Conservation (phyloP, 2,888 invertebrate species). For the Lithodes maja region DNA sequence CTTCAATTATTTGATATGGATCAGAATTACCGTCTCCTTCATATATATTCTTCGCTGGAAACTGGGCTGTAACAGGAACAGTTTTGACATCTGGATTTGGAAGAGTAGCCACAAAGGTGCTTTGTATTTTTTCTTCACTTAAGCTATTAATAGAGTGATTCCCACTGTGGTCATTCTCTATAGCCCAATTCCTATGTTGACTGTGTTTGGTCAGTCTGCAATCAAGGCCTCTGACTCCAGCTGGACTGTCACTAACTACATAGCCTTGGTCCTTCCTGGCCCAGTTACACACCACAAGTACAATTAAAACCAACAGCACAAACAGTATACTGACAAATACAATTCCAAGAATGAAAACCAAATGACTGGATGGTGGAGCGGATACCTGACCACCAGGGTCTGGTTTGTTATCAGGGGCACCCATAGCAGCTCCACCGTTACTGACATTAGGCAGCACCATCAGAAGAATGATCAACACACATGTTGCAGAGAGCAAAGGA, state of each 20-base stretch:
- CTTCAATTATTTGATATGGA: background rate
- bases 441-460: constrained; percentile 40
- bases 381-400: background rate
- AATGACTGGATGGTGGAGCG: background rate
- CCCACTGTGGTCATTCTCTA: background rate
- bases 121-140: background rate
- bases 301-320: constrained; percentile 41
- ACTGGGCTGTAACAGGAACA: constrained; percentile 35
- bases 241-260: constrained; percentile 27
- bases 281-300: constrained; percentile 45
- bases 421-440: background rate
- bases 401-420: background rate
- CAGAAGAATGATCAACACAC: constrained; percentile 28
- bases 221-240: background rate
- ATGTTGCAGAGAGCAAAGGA: constrained; percentile 28
- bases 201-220: constrained; percentile 43
- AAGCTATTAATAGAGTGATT: background rate
- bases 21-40: background rate
- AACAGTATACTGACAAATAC: constrained; percentile 38
- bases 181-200: background rate
- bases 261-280: constrained; percentile 37
- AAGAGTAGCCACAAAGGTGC: background rate
- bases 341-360: constrained; percentile 47
- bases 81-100: constrained; percentile 36
- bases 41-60: background rate